Evolutionary conservation across 1,140 invertebrate genomes (phyloP).

Genomic region (Lycorma delicatula): DNA sequence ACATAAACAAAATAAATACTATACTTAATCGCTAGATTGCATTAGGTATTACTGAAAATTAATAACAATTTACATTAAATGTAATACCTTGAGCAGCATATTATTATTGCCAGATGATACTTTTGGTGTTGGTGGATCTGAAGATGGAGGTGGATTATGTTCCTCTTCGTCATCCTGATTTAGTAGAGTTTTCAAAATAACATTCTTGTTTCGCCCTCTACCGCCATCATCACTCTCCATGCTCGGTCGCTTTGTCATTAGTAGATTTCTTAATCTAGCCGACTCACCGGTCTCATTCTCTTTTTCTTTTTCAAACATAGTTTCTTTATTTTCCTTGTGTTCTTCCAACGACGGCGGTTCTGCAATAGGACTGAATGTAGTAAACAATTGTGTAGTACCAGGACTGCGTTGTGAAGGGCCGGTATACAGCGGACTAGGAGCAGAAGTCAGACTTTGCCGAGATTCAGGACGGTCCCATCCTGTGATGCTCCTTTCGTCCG

Average conservation of each 20-base stretch:
- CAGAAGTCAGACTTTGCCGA: conserved; percentile 43
- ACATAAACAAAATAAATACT: no score
- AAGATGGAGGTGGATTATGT: conserved; percentile 22
- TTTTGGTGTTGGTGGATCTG: conserved; percentile 21
- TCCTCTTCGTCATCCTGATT: conserved; percentile 72
- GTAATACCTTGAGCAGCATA: conserved; percentile 68
- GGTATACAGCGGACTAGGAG: conserved; percentile 42
- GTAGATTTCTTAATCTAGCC: conserved; percentile 53
- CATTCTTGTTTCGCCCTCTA: conserved; percentile 42
- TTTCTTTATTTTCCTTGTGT: conserved; percentile 26
- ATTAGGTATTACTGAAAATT: no score
- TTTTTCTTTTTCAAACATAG: conserved; percentile 15
- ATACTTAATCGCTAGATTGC: no score
- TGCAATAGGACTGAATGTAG: conserved; percentile 37
- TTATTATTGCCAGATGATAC: conserved; percentile 45
- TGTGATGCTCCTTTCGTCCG: no score
- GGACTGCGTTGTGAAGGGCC: conserved; percentile 45
- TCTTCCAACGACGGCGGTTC: conserved; percentile 36
- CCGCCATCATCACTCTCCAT: conserved; percentile 35
- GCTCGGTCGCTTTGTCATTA: conserved; percentile 46
- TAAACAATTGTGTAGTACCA: conserved; percentile 34
- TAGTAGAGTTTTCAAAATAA: conserved; percentile 66
- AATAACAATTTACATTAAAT: no score
- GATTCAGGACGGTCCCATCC: conserved; percentile 46
- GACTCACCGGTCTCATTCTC: conserved; percentile 43